A percentile compares a stretch with the other conserved stretches of the same genome.
Evolutionary conservation across 2,797 vertebrate species (phyloP).

Genomic region (Allobates femoralis): DNA sequence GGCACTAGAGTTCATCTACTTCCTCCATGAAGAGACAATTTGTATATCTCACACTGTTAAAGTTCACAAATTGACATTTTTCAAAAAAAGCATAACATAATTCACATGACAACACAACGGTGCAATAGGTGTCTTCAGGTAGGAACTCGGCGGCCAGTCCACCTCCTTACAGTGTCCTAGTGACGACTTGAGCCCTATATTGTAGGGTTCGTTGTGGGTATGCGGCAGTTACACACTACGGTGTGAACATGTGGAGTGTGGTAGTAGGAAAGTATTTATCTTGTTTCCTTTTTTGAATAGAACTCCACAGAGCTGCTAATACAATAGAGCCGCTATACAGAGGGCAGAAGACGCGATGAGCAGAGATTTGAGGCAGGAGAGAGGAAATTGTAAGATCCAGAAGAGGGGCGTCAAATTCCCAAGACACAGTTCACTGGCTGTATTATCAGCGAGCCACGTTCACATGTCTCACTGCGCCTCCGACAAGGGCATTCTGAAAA

Average conservation of each 20-base stretch:
- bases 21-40: no score
- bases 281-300: not conserved
- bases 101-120: no score
- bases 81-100: no score
- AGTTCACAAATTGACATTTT: no score
- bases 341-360: slow-evolving; percentile 39
- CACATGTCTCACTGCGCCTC: slow-evolving; percentile 92
- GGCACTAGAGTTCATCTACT: no score
- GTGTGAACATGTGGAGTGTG: not conserved
- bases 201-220: not conserved
- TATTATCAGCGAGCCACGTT: slow-evolving; percentile 94
- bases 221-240: not conserved
- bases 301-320: slow-evolving; percentile 28
- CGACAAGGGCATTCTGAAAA: slow-evolving; percentile 96
- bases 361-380: slow-evolving; percentile 56
- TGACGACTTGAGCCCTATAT: not conserved
- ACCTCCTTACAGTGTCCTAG: no score
- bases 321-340: slow-evolving; percentile 25
- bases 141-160: no score
- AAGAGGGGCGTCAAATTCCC: slow-evolving; percentile 62
- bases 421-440: slow-evolving; percentile 82
- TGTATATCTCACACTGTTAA: no score
- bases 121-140: no score
- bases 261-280: not conserved
- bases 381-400: slow-evolving; percentile 59